Percentiles rank a stretch among this genome's conserved stretches.
Evolutionary conservation across 2,113 vertebrate genomes (phyloP).

Genomic region (Trichechus manatus): DNA sequence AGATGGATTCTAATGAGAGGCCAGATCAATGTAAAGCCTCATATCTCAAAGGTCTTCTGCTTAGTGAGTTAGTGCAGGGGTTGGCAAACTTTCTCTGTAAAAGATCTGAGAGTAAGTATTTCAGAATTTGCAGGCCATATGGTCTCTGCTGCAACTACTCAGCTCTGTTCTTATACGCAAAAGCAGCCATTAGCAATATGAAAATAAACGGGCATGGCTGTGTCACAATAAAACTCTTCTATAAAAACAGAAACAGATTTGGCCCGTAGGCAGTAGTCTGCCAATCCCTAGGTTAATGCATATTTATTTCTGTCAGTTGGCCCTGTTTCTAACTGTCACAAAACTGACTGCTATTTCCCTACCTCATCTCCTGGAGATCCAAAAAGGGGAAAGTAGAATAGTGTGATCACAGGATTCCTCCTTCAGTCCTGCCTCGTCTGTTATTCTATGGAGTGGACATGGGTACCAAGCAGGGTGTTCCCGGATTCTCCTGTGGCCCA

Average conservation of each 20-base stretch:
- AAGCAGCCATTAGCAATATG: neutral
- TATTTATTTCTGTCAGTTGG: too few relatives aligned
- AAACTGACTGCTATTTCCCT: too few relatives aligned
- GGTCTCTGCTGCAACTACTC: neutral
- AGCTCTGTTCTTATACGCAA: neutral
- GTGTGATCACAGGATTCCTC: too few relatives aligned
- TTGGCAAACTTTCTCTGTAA: neutral
- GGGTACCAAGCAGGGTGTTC: too few relatives aligned
- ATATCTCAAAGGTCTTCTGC: neutral
- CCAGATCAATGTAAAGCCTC: neutral
- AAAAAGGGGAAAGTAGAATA: too few relatives aligned
- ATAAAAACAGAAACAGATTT: neutral
- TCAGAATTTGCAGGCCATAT: neutral
- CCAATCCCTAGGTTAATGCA: too few relatives aligned
- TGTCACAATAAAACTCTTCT: neutral
- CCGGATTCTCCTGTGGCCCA: too few relatives aligned
- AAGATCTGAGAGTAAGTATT: neutral
- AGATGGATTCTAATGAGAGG: neutral
- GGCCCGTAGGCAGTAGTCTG: too few relatives aligned
- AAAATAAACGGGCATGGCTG: neutral
- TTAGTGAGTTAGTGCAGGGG: neutral
- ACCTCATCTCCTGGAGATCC: too few relatives aligned
- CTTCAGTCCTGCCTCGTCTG: too few relatives aligned
- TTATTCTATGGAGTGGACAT: too few relatives aligned
- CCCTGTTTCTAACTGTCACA: too few relatives aligned